Percentiles rank a stretch among this genome's conserved stretches.
phyloP scores from a whole-genome alignment of 2,797 vertebrate genomes.

The Brachyrhaphis roseni region DNA sequence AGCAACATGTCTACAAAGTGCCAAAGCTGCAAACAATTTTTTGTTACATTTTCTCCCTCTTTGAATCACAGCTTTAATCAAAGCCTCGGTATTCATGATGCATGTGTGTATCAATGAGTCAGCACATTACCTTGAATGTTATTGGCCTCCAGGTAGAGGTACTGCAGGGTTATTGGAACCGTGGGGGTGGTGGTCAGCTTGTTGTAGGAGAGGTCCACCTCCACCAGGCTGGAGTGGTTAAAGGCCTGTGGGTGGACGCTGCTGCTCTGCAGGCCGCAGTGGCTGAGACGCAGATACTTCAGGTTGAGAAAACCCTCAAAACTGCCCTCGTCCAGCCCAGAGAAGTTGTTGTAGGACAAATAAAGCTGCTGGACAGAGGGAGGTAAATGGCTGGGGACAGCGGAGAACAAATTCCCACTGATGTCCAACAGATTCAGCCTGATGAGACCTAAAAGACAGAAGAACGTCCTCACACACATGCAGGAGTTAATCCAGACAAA shows the following conservation, averaged over 20 bases:
- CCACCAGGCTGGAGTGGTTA: slow-evolving; percentile 79
- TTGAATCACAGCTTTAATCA: slow-evolving; percentile 14
- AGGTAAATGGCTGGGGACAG: slow-evolving; percentile 75
- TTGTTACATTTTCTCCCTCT: background rate
- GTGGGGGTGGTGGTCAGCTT: slow-evolving; percentile 72
- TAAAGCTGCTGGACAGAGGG: slow-evolving; percentile 81
- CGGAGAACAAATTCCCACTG: slow-evolving; percentile 73
- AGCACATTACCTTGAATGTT: slow-evolving; percentile 75
- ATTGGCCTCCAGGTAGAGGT: slow-evolving; percentile 84
- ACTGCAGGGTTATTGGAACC: slow-evolving; percentile 76
- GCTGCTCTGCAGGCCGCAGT: slow-evolving; percentile 67
- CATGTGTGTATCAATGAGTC: slow-evolving; percentile 3
- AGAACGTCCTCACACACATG: background rate
- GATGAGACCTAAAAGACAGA: slow-evolving; percentile 65
- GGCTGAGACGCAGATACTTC: slow-evolving; percentile 76
- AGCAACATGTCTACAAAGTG: slow-evolving; percentile 11
- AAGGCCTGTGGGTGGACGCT: slow-evolving; percentile 61
- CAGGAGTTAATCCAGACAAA: background rate
- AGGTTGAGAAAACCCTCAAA: slow-evolving; percentile 70
- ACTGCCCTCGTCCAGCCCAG: slow-evolving; percentile 60
- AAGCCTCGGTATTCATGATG: slow-evolving; percentile 3
- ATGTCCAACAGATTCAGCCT: slow-evolving; percentile 78
- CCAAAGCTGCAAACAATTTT: background rate
- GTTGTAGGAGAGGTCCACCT: slow-evolving; percentile 84
- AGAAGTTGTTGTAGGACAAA: slow-evolving; percentile 77